A percentile compares a stretch with the other conserved stretches of the same genome.
phyloP scores from a whole-genome alignment of 2,113 vertebrate genomes.

The Cyanocitta stelleri region DNA sequence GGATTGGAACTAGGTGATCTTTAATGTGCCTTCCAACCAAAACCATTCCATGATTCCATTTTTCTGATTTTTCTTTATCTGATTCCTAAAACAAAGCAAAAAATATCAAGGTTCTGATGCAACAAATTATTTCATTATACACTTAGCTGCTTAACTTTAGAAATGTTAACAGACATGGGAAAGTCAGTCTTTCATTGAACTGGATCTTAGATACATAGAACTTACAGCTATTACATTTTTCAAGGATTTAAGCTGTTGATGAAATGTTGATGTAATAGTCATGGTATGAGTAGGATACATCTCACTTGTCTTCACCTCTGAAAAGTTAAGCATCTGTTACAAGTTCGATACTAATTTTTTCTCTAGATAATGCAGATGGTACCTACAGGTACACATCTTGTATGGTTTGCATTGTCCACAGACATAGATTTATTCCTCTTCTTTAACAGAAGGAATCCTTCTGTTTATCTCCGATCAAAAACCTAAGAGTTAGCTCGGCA shows the following conservation, averaged over 20 bases:
- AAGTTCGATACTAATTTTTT: neutral
- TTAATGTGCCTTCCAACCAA: neutral
- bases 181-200: neutral
- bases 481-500: neutral
- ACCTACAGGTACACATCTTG: neutral
- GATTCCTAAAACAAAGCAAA: neutral
- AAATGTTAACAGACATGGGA: neutral
- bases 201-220: neutral
- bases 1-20: neutral
- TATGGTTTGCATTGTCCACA: neutral
- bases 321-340: neutral
- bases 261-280: neutral
- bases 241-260: neutral
- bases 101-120: neutral
- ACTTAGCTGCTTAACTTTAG: neutral
- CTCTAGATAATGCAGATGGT: neutral
- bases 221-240: neutral
- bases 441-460: neutral
- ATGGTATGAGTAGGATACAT: neutral
- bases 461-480: neutral
- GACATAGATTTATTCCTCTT: neutral
- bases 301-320: neutral
- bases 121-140: neutral
- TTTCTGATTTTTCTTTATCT: neutral
- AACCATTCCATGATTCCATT: neutral